Evolutionary conservation across 2,888 invertebrate genomes (phyloP), one percentile per base, ranked within the genome.

Genomic region (Aporophyla lueneburgensis): DNA sequence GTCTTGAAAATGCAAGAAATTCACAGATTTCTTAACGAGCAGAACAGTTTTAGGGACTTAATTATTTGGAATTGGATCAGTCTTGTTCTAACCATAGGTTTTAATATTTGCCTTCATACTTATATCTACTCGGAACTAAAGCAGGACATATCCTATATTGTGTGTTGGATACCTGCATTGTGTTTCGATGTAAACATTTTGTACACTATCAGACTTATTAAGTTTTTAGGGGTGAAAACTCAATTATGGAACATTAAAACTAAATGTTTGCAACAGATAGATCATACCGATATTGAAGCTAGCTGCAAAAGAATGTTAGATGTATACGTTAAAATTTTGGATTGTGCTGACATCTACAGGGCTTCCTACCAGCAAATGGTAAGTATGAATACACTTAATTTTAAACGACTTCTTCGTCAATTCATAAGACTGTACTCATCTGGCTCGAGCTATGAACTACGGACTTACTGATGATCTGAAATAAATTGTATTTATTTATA

Each of bases 131-230:
- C 24, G 24, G 2, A 65, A 19, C 6, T 24, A 46, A 46, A 63
- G 24, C 0, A 5, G 6, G 46, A 4, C 0, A 24, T 24, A 19
- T 24, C 0, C 6, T 24, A 70, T 51, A 10, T 76, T 14, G 3
- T 69, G 5, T 21, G 24, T 51, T 43, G 1, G 5, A 19, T 40
- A 0, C 4, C 19, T 27, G 12, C 51, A 1, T 43, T 70, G 7
- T 49, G 62, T 49, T 78, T 78, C 62, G 76, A 76, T 12, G 21
- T 78, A 16, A 78, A 68, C 7, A 62, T 78, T 9, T 1, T 76
- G 7, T 62, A 61, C 33, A 69, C 61, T 27, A 78, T 78, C 9
- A 78, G 76, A 46, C 19, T 78, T 3, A 78, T 69, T 9, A 54
- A 24, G n/a, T 46, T 46, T 10, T 19, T 76, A 4, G 49, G 21